Evolutionary conservation across 2,113 vertebrate genomes (phyloP).

Genomic region (Tachycineta bicolor): DNA sequence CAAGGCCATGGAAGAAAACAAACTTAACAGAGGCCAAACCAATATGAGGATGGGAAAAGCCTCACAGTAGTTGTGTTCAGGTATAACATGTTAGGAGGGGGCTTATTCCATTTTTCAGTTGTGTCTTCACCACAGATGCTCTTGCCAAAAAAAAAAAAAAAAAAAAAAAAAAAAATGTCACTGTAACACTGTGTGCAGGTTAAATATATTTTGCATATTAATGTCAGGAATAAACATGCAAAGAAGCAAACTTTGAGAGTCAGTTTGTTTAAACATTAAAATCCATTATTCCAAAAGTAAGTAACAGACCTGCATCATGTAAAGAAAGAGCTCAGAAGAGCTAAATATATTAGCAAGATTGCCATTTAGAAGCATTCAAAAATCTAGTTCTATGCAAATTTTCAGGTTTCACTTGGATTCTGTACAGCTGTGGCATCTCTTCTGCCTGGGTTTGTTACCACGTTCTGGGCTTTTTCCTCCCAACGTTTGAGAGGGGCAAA

Average conservation of each 20-base stretch:
- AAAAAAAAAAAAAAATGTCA: not conserved
- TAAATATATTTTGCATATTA: not conserved
- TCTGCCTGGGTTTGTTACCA: not conserved
- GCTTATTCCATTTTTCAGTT: not conserved
- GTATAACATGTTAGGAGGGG: not conserved
- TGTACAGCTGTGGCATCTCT: fast-evolving
- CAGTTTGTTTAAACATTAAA: not conserved
- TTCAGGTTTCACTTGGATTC: not conserved
- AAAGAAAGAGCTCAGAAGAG: not conserved
- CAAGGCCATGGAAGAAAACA: not conserved
- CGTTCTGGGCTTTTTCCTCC: not conserved
- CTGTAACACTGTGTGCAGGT: not conserved
- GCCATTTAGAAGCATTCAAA: not conserved
- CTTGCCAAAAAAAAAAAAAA: not conserved
- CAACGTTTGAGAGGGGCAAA: fast-evolving
- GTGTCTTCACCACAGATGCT: not conserved
- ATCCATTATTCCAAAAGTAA: not conserved
- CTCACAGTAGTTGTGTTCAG: not conserved
- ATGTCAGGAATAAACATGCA: not conserved
- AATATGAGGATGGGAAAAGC: not conserved
- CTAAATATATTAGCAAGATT: not conserved
- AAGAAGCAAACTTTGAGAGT: not conserved
- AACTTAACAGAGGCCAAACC: not conserved
- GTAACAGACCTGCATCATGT: not conserved
- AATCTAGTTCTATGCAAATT: not conserved